Evolutionary conservation across 2,113 vertebrate species (phyloP), one percentile per base, ranked within the genome.

Genomic region (Aegithalos caudatus): DNA sequence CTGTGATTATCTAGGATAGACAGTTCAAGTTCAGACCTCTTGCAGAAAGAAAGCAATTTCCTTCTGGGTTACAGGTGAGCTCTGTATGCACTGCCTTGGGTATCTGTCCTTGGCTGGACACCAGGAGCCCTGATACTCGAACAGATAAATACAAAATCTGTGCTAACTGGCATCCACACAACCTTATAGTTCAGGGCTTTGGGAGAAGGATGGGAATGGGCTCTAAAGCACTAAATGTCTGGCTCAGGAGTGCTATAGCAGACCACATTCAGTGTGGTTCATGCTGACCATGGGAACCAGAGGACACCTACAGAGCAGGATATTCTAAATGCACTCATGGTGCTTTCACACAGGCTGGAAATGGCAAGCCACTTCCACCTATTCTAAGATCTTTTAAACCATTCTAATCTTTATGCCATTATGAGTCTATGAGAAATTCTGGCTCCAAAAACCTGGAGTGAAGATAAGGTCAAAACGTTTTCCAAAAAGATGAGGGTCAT

Each of bases 31-130:
- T 64, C 57, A 85, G 21, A 14, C 13, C 44, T 54, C 72, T 73
- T 64, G 61, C 31, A 76, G 48, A 80, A 74, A 84, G n/a, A 35
- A 91, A 91, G 33, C 18, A 48, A 33, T 93, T 84, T 84, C 25
- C 44, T 79, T 54, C 53, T 88, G 53, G 40, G 51, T 81, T 60
- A 42, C 1, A 2, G 24, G 24, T 64, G 56, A 90, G n/a, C n/a
- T 88, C 70, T 73, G 14, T n/a, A n/a, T 38, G 20, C 33, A 10
- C 40, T 74, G 51, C 1, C 1, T 11, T 73, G 65, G 31, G 13
- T n/a, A 42, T 38, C 76, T 76, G 54, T 40, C 71, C 23, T 29
- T 50, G 54, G 51, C 51, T 54, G 61, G 38, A 54, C 51, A 85
- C 40, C 47, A 35, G 23, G 27, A 82, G 56, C 44, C 54, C 29